Percentiles rank a stretch among this genome's conserved stretches.
phyloP scores from a whole-genome alignment of 2,888 invertebrate genomes.

The Enchytraeus crypticus region DNA sequence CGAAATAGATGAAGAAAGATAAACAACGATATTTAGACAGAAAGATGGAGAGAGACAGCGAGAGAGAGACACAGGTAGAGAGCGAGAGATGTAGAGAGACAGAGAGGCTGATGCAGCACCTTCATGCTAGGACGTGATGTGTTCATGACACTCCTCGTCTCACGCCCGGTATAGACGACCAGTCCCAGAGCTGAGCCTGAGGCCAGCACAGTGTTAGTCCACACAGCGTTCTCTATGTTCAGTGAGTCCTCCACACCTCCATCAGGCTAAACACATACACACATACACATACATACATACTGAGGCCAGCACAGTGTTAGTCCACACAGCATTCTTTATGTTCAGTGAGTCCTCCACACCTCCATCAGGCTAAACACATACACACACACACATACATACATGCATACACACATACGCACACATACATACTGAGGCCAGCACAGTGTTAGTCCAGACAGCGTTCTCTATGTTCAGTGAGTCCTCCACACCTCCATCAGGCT shows the following conservation, averaged over 20 bases:
- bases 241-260: constrained; percentile 70
- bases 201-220: constrained; percentile 97
- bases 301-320: constrained; percentile 95
- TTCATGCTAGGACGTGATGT: constrained; percentile 91
- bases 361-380: too few relatives aligned
- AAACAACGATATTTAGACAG: too few relatives aligned
- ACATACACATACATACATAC: too few relatives aligned
- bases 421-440: constrained; percentile 97
- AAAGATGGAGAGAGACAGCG: too few relatives aligned
- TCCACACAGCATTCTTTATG: constrained; percentile 95
- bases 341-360: constrained; percentile 71
- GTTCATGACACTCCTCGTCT: constrained; percentile 97
- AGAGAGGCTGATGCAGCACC: too few relatives aligned
- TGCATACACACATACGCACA: too few relatives aligned
- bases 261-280: constrained; percentile 8
- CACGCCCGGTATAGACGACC: constrained; percentile 89
- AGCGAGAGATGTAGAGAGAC: too few relatives aligned
- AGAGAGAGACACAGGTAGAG: too few relatives aligned
- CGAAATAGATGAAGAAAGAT: too few relatives aligned
- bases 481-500: constrained; percentile 52
- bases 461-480: constrained; percentile 89
- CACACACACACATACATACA: too few relatives aligned
- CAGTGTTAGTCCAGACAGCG: constrained; percentile 96
- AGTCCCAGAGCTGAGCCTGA: constrained; percentile 90
- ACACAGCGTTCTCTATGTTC: constrained; percentile 89